Conservation (phyloP, 2,797 vertebrate species). For the Gobio occitaniae region DNA sequence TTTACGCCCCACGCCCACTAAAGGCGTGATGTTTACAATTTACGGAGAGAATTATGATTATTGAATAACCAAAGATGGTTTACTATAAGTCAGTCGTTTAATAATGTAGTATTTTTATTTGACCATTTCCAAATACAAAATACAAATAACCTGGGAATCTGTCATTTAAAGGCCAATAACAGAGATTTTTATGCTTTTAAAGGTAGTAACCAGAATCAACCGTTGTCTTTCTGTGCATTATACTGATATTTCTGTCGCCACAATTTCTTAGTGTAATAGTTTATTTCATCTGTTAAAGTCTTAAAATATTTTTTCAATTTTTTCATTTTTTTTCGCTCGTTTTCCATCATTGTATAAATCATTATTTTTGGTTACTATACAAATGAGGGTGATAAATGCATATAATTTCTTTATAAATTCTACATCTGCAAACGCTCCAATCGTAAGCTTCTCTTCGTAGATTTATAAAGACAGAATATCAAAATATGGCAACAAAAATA, state of each 20-base stretch:
- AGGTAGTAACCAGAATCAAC: background rate
- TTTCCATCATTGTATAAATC: background rate
- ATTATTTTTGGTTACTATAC: background rate
- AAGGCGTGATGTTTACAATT: background rate
- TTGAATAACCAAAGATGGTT: background rate
- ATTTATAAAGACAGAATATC: background rate
- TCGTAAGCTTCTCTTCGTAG: background rate
- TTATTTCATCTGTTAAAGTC: background rate
- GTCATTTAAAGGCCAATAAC: too few relatives aligned
- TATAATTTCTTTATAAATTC: background rate
- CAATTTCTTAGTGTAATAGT: background rate
- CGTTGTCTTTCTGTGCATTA: background rate
- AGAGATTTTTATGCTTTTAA: background rate
- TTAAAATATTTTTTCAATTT: too few relatives aligned
- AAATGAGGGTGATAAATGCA: background rate
- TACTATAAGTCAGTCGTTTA: background rate
- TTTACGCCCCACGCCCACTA: background rate
- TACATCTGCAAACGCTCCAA: background rate
- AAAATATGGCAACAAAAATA: background rate
- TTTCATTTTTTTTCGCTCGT: too few relatives aligned
- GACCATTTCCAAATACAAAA: background rate
- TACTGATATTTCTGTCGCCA: background rate
- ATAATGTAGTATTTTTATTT: background rate
- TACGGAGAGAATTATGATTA: background rate
- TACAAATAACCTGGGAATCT: background rate